These are phyloP conservation scores for Drosophila saltans DNA, from an alignment of 1,140 invertebrate species.

Conservation along the genomic window DNA sequence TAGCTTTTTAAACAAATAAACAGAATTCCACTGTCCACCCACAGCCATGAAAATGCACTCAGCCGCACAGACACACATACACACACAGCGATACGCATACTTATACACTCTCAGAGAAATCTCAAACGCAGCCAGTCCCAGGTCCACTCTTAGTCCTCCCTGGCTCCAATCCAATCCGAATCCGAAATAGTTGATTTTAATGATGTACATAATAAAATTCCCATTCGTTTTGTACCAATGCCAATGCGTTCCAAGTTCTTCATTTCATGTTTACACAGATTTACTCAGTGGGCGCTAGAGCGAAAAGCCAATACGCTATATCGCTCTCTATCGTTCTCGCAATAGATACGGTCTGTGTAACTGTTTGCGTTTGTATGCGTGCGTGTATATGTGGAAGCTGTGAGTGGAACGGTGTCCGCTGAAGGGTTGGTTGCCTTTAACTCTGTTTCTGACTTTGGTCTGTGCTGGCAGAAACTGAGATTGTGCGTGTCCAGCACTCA, in stretches of 20 bases:
- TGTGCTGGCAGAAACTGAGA: slow-evolving; percentile 35
- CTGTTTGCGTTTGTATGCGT: not conserved
- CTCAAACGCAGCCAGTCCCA: slow-evolving; percentile 54
- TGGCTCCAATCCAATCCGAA: slow-evolving; percentile 81
- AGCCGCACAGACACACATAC: slow-evolving; percentile 40
- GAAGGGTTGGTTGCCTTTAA: slow-evolving; percentile 45
- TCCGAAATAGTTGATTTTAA: slow-evolving; percentile 83
- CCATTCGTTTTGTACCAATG: slow-evolving; percentile 83
- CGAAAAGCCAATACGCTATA: not conserved
- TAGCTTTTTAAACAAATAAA: slow-evolving; percentile 83
- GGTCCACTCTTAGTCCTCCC: slow-evolving; percentile 35
- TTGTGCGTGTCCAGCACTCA: slow-evolving; percentile 49
- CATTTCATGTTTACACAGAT: slow-evolving; percentile 69
- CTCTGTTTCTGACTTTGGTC: slow-evolving; percentile 24
- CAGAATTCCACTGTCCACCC: slow-evolving; percentile 69
- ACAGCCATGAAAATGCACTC: slow-evolving; percentile 70
- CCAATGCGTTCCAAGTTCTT: slow-evolving; percentile 71
- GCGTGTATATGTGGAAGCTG: slow-evolving; percentile 27
- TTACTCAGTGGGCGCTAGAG: slow-evolving; percentile 46
- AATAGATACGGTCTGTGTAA: not conserved
- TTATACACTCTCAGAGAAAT: slow-evolving; percentile 24
- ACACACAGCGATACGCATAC: slow-evolving; percentile 13
- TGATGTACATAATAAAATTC: slow-evolving; percentile 83
- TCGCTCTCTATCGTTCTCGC: slow-evolving; percentile 21
- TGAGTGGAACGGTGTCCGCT: slow-evolving; percentile 56